Percentiles rank a stretch among this genome's conserved stretches.
These are phyloP conservation scores for Tadarida brasiliensis DNA, from an alignment of 2,797 vertebrate species.

Conservation along the genomic window DNA sequence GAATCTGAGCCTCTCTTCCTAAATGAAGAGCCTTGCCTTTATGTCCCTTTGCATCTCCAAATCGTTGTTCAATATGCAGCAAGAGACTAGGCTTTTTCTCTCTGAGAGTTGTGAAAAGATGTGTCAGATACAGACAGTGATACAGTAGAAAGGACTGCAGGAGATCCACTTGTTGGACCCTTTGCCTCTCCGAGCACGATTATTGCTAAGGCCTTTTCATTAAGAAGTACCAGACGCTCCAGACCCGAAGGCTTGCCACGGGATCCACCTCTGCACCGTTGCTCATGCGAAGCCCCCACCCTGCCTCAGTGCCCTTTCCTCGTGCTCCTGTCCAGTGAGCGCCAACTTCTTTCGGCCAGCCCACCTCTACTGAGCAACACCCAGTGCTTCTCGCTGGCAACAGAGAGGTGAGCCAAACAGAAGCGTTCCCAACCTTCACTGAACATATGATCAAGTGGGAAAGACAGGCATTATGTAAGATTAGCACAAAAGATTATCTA, in stretches of 20 bases:
- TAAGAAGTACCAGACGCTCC: not conserved
- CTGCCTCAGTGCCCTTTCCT: not conserved
- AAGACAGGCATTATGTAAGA: not conserved
- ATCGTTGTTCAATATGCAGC: not conserved
- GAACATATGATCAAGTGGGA: not conserved
- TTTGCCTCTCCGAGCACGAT: not conserved
- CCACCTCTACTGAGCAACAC: not conserved
- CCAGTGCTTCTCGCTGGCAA: not conserved
- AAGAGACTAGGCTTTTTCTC: not conserved
- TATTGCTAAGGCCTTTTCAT: not conserved
- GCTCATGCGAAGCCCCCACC: not conserved
- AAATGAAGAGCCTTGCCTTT: conserved; percentile 2
- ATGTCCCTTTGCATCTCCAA: conserved; percentile 13
- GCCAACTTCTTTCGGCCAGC: not conserved
- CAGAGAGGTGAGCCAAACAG: not conserved
- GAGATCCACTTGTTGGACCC: not conserved
- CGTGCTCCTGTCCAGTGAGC: not conserved
- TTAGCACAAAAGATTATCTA: not conserved
- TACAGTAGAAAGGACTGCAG: not conserved
- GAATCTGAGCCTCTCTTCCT: conserved; percentile 41
- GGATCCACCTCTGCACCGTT: not conserved
- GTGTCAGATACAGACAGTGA: not conserved
- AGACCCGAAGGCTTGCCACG: not conserved
- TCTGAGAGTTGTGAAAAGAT: not conserved
- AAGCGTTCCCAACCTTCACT: not conserved